A percentile compares a stretch with the other conserved stretches of the same genome.
Evolutionary conservation across 1,140 invertebrate genomes (phyloP).

Genomic region (Musca domestica): DNA sequence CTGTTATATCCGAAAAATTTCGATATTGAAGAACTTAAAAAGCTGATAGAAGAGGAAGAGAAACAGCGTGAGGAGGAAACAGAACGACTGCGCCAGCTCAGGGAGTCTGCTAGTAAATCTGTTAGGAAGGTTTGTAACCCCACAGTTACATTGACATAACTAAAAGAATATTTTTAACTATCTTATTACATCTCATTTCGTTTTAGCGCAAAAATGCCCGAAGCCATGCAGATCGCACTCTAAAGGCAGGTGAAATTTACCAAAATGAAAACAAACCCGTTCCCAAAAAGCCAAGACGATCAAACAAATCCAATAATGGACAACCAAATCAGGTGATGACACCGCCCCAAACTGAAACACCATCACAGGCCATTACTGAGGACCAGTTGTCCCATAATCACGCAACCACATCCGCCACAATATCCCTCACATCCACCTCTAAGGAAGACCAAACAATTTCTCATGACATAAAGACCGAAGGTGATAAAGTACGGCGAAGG

Average conservation of each 20-base stretch:
- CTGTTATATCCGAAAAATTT: constrained; percentile 55
- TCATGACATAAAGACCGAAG: neutral
- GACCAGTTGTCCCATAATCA: neutral
- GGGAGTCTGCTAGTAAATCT: neutral
- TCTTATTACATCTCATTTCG: neutral
- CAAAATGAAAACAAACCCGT: constrained; percentile 40
- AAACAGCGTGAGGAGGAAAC: constrained; percentile 39
- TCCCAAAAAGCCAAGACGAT: constrained; percentile 26
- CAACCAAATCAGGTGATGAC: neutral
- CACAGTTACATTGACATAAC: neutral
- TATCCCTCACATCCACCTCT: neutral
- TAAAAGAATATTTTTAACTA: neutral
- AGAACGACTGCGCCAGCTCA: constrained; percentile 13
- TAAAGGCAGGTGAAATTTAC: constrained; percentile 38
- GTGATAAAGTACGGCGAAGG: neutral
- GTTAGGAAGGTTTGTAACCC: neutral
- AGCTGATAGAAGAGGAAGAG: constrained; percentile 53
- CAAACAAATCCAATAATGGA: neutral
- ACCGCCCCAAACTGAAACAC: neutral
- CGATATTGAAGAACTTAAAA: constrained; percentile 54
- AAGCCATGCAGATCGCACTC: constrained; percentile 13
- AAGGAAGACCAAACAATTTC: neutral
- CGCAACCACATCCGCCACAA: neutral
- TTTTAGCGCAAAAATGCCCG: constrained; percentile 6
- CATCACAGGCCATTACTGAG: neutral